A percentile compares a stretch with the other conserved stretches of the same genome.
Evolutionary conservation across 2,797 vertebrate genomes (phyloP).

Genomic region (Pterois miles): DNA sequence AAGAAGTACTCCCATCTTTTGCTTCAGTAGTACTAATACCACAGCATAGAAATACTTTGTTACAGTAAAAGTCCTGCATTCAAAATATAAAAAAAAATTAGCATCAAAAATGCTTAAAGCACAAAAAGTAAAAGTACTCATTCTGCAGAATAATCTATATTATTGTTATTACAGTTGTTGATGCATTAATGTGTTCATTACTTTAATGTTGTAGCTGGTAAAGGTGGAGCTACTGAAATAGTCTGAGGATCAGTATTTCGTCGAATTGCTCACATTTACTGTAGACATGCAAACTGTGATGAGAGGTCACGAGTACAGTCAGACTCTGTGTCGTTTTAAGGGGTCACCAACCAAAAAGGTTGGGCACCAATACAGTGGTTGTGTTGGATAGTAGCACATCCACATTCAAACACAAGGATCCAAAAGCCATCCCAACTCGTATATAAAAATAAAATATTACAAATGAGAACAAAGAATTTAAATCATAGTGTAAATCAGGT

Average conservation of each 20-base stretch:
- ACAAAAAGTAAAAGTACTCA: no score
- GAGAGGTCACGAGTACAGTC: not conserved
- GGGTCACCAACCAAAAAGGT: not conserved
- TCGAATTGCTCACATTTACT: not conserved
- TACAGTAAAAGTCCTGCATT: no score
- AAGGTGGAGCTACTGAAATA: not conserved
- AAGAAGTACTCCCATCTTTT: no score
- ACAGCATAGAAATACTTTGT: no score
- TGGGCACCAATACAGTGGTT: not conserved
- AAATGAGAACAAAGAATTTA: not conserved
- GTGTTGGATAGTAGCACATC: not conserved
- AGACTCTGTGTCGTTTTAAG: not conserved
- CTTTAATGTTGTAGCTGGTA: no score
- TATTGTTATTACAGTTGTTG: no score
- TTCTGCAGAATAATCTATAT: no score
- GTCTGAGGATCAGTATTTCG: not conserved
- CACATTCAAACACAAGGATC: not conserved
- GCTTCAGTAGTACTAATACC: no score
- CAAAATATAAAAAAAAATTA: no score
- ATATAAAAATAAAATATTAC: not conserved
- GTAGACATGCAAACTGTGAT: not conserved
- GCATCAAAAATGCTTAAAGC: no score
- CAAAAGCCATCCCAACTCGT: not conserved
- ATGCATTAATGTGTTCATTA: no score
- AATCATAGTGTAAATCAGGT: not conserved